These are phyloP conservation scores for Lichenostomus cassidix DNA, from an alignment of 2,113 vertebrate genomes.

Conservation along the genomic window DNA sequence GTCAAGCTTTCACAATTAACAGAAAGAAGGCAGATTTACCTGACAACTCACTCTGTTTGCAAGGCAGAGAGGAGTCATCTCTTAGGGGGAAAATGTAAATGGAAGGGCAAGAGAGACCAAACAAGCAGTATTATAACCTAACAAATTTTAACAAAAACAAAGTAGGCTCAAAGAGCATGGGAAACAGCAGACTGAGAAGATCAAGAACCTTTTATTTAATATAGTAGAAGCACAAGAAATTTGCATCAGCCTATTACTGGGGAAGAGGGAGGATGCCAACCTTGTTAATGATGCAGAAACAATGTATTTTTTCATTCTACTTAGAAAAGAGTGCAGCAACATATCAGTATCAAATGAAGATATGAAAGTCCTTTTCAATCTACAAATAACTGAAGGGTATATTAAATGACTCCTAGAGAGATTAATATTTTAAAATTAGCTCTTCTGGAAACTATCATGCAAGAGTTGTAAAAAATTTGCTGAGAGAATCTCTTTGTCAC, in stretches of 20 bases:
- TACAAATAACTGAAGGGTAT: background rate
- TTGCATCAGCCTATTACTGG: background rate
- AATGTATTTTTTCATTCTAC: background rate
- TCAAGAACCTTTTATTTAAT: background rate
- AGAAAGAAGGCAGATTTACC: background rate
- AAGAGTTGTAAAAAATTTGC: background rate
- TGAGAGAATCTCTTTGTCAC: background rate
- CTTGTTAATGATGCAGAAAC: background rate
- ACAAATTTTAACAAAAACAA: background rate
- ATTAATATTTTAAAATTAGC: background rate
- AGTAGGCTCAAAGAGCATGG: background rate
- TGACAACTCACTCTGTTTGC: background rate
- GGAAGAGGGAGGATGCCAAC: background rate
- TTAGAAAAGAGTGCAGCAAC: background rate
- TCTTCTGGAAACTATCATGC: background rate
- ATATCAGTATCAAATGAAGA: background rate
- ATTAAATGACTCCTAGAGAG: background rate
- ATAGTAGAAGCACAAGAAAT: background rate
- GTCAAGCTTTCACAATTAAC: constrained; percentile 7
- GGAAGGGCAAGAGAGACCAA: background rate
- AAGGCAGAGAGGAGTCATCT: background rate
- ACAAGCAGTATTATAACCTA: background rate
- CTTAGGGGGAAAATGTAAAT: background rate
- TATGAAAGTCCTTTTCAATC: background rate
- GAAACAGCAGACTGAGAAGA: background rate